These are phyloP conservation scores for Ernsta delagoae DNA, from an alignment of 2,888 invertebrate genomes.

Conservation along the genomic window DNA sequence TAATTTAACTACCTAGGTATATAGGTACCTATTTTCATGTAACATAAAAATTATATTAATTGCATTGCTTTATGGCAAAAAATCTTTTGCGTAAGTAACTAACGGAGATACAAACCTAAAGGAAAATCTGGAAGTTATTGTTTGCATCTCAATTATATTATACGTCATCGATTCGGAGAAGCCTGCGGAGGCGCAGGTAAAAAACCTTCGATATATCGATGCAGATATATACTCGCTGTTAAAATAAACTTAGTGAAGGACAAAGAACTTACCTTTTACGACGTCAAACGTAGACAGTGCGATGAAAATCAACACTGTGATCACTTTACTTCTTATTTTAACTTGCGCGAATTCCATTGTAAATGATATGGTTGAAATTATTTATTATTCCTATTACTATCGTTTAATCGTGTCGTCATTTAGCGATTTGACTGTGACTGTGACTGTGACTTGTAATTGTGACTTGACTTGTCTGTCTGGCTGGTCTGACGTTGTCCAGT, in stretches of 20 bases:
- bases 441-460: no score
- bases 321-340: slow-evolving; percentile 52
- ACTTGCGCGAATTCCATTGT: slow-evolving; percentile 48
- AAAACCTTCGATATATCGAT: slow-evolving; percentile 10
- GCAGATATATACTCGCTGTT: not conserved
- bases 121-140: slow-evolving; percentile 19
- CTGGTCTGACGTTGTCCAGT: no score
- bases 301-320: slow-evolving; percentile 49
- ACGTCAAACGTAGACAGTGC: slow-evolving; percentile 47
- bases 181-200: slow-evolving; percentile 34
- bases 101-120: not conserved
- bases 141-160: slow-evolving; percentile 20
- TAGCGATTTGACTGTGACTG: no score
- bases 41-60: not conserved
- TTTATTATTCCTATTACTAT: no score
- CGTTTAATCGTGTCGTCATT: no score
- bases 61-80: not conserved
- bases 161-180: slow-evolving; percentile 32
- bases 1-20: not conserved
- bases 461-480: no score
- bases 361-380: no score
- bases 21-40: not conserved
- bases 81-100: slow-evolving; percentile 3
- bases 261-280: slow-evolving; percentile 51
- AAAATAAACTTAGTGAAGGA: slow-evolving; percentile 15